Evolutionary conservation across 2,888 invertebrate genomes (phyloP).

Genomic region (Caenorhabditis imperialis): DNA sequence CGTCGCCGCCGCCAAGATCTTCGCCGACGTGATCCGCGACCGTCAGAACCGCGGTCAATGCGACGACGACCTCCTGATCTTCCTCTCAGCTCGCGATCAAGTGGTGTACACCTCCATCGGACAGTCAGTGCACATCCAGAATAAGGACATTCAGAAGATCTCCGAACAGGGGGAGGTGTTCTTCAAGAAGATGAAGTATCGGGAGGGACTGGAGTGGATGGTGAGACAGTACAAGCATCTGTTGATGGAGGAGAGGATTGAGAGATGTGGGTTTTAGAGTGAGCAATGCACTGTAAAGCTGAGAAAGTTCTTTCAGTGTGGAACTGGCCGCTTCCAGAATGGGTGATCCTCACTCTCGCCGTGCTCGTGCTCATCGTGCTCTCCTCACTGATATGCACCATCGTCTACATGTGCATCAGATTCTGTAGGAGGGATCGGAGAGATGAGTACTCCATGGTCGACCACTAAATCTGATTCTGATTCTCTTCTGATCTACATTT

Average conservation of each 20-base stretch:
- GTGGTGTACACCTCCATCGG: conserved; percentile 55
- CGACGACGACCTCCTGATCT: conserved; percentile 60
- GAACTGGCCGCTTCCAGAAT: conserved; percentile 45
- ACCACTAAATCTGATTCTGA: conserved; percentile 21
- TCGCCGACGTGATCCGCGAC: conserved; percentile 54
- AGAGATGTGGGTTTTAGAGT: conserved; percentile 21
- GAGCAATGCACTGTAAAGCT: background rate
- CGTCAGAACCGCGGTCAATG: conserved; percentile 59
- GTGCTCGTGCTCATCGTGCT: conserved; percentile 24
- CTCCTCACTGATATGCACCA: conserved; percentile 19
- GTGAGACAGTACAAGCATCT: conserved; percentile 38
- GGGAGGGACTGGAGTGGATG: conserved; percentile 51
- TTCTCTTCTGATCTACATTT: conserved; percentile 15
- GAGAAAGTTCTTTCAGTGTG: conserved; percentile 34
- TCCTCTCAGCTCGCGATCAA: conserved; percentile 53
- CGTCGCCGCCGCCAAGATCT: conserved; percentile 51
- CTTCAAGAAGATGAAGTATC: conserved; percentile 44
- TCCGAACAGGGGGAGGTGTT: conserved; percentile 45
- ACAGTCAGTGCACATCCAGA: conserved; percentile 14
- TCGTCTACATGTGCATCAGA: conserved; percentile 26
- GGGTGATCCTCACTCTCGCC: conserved; percentile 13
- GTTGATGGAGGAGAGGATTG: conserved; percentile 28
- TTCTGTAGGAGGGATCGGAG: conserved; percentile 25
- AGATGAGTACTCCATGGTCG: conserved; percentile 48
- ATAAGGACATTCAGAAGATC: conserved; percentile 14